A percentile compares a stretch with the other conserved stretches of the same genome.
Conservation (phyloP, 2,888 invertebrate genomes). For the Caenorhabditis wallacei region DNA sequence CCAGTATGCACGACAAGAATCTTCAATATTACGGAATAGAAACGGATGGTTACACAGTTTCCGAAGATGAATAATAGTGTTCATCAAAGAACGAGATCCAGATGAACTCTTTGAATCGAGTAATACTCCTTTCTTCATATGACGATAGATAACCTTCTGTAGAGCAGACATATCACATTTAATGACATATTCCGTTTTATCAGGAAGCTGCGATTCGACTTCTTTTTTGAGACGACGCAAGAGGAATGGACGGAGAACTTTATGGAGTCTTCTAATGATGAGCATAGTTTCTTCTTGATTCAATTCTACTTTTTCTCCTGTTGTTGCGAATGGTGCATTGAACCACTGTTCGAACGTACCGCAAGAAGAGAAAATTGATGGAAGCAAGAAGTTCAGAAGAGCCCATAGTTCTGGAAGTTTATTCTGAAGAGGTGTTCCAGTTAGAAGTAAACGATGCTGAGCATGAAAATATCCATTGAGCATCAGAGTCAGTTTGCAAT, state of each 20-base stretch:
- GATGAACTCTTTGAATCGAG: constrained; percentile 75
- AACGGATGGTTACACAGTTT: constrained; percentile 99
- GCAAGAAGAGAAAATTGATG: constrained; percentile 98
- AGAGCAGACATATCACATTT: constrained; percentile 99
- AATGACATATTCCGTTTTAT: constrained; percentile 93
- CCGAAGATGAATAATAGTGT: constrained; percentile 97
- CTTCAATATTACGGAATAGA: constrained; percentile 99
- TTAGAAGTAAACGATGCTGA: constrained; percentile 94
- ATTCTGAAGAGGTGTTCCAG: constrained; percentile 85
- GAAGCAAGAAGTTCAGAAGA: constrained; percentile 95
- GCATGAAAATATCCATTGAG: constrained; percentile 95
- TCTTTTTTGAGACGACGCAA: constrained; percentile 97
- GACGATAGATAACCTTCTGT: constrained; percentile 92
- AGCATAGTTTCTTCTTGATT: constrained; percentile 99
- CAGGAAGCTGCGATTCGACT: constrained; percentile 97
- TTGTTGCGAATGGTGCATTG: constrained; percentile 99
- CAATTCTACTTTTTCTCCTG: constrained; percentile 93
- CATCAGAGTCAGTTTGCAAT: constrained; percentile 97
- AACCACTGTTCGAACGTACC: constrained; percentile 99
- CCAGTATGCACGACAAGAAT: constrained; percentile 77
- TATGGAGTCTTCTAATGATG: constrained; percentile 99
- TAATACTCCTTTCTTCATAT: constrained; percentile 89
- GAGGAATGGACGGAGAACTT: constrained; percentile 95
- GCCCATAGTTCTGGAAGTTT: constrained; percentile 97
- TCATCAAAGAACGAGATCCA: constrained; percentile 89